Conservation (phyloP, 2,797 vertebrate species). For the Silurus lanzhouensis region DNA sequence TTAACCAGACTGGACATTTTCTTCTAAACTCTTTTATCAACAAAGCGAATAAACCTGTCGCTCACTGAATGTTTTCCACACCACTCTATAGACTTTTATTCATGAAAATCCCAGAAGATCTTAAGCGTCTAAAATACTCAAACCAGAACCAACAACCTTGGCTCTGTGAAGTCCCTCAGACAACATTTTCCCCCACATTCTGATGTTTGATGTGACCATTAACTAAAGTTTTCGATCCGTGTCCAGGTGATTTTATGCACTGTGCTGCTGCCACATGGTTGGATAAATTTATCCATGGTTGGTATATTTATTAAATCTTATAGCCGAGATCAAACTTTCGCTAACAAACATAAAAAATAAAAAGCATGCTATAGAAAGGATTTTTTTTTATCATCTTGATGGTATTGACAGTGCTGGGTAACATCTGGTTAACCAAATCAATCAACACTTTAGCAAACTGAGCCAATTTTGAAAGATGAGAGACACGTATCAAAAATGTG, state of each 20-base stretch:
- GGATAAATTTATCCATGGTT: too few relatives aligned
- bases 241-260: not conserved
- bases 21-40: not conserved
- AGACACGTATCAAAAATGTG: not conserved
- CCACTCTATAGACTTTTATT: not conserved
- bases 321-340: too few relatives aligned
- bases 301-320: too few relatives aligned
- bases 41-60: not conserved
- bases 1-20: not conserved
- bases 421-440: not conserved
- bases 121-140: not conserved
- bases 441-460: not conserved
- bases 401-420: not conserved
- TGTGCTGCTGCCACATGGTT: not conserved
- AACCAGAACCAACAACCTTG: not conserved
- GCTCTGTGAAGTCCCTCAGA: not conserved
- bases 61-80: not conserved
- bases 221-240: not conserved
- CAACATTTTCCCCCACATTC: not conserved
- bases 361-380: not conserved
- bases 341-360: not conserved
- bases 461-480: not conserved
- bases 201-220: not conserved
- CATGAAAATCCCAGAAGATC: not conserved
- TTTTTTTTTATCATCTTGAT: too few relatives aligned